Evolutionary conservation across 53 echinoderm and acorn worm species (phyloP).

Genomic region (Paracentrotus lividus): DNA sequence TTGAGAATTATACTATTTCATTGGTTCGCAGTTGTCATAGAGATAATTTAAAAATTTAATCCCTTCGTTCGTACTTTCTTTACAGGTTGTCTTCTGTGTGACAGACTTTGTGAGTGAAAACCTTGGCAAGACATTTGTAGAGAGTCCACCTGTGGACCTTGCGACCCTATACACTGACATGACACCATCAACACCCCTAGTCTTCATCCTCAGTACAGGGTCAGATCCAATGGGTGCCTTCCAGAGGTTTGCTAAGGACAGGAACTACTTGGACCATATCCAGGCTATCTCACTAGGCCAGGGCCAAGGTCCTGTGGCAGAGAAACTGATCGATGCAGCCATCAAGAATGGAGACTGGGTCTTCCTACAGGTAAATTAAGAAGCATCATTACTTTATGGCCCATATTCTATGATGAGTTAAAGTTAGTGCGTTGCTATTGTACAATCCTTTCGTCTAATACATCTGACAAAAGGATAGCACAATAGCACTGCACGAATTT

Average conservation of each 20-base stretch:
- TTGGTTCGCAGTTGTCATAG: not conserved
- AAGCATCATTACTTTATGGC: too few species aligned
- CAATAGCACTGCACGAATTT: too few species aligned
- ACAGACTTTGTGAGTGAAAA: conserved; percentile 99
- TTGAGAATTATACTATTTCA: not conserved
- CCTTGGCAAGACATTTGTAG: conserved; percentile 96
- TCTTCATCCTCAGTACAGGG: conserved; percentile 98
- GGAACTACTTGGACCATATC: conserved; percentile 93
- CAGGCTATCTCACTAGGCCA: conserved; percentile 99
- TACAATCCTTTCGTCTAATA: too few species aligned
- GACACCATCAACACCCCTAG: conserved; percentile 90
- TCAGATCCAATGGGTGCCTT: conserved; percentile 99
- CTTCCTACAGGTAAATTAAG: conserved; percentile 88
- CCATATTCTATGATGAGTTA: too few species aligned
- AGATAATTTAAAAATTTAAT: not conserved
- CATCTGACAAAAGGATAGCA: too few species aligned
- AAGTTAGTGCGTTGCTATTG: too few species aligned
- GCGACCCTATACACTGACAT: conserved; percentile 95
- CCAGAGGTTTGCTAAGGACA: conserved; percentile 97
- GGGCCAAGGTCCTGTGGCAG: conserved; percentile 99
- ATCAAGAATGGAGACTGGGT: conserved; percentile 97
- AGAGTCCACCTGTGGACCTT: conserved; percentile 96
- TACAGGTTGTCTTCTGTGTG: conserved; percentile 95
- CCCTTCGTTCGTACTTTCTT: not conserved
- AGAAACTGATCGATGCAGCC: conserved; percentile 95